phyloP scores from a whole-genome alignment of 2,797 vertebrate species.

The Orestias chungarensis region DNA sequence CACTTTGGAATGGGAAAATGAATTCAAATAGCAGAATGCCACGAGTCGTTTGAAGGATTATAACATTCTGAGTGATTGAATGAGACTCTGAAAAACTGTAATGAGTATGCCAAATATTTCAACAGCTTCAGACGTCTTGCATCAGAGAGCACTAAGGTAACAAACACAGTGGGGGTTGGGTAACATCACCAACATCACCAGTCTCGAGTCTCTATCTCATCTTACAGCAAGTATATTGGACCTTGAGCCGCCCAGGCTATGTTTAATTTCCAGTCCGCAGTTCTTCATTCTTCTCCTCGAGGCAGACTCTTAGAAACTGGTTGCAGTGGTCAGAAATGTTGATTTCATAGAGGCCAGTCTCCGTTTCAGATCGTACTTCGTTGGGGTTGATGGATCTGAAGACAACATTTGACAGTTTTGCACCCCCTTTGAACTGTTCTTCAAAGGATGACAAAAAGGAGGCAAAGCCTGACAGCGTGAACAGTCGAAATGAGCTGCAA shows the following conservation, averaged over 20 bases:
- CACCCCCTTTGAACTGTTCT: slow-evolving; percentile 63
- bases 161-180: slow-evolving; percentile 27
- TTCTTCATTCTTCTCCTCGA: slow-evolving; percentile 21
- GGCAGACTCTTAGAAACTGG: slow-evolving; percentile 28
- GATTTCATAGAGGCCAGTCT: slow-evolving; percentile 32
- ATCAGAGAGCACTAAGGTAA: slow-evolving; percentile 16
- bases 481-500: slow-evolving; percentile 48
- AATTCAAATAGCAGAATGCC: slow-evolving; percentile 10
- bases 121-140: slow-evolving; percentile 34
- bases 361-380: slow-evolving; percentile 53
- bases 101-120: slow-evolving; percentile 33
- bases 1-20: slow-evolving; percentile 2
- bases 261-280: slow-evolving; percentile 25
- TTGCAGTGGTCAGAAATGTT: slow-evolving; percentile 22
- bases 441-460: slow-evolving; percentile 64
- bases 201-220: slow-evolving; percentile 73
- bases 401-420: slow-evolving; percentile 64
- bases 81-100: slow-evolving; percentile 11
- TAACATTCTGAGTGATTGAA: neutral
- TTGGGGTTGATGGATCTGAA: slow-evolving; percentile 60
- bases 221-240: slow-evolving; percentile 50
- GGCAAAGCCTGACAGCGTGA: slow-evolving; percentile 51
- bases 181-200: too few relatives aligned
- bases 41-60: slow-evolving; percentile 14
- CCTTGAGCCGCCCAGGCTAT: slow-evolving; percentile 43